Percentiles rank a stretch among this genome's conserved stretches.
phyloP scores from a whole-genome alignment of 2,888 invertebrate species.

The Rhagophthalmus giganteus region DNA sequence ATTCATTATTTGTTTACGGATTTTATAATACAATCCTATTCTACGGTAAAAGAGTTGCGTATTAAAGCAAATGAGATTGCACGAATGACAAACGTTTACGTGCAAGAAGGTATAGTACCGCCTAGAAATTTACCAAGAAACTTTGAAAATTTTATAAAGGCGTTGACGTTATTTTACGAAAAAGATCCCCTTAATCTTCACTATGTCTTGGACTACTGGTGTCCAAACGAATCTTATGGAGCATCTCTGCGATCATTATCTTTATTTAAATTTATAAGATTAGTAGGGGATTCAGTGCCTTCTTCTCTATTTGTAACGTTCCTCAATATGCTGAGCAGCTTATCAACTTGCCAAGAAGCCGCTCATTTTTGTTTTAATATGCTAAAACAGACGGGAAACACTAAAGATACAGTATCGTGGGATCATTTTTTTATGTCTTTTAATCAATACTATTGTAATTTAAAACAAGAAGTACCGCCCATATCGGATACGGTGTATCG shows the following conservation, averaged over 20 bases:
- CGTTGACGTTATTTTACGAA: conserved; percentile 77
- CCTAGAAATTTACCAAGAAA: conserved; percentile 75
- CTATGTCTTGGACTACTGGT: conserved; percentile 84
- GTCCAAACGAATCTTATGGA: conserved; percentile 57
- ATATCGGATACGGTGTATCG: conserved; percentile 68
- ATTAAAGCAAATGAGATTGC: conserved; percentile 88
- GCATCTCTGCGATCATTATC: conserved; percentile 71
- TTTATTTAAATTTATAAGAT: conserved; percentile 86
- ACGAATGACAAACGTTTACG: conserved; percentile 73
- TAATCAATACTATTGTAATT: conserved; percentile 68
- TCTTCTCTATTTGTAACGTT: conserved; percentile 84
- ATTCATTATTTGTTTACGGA: conserved; percentile 86
- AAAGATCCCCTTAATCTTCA: conserved; percentile 71
- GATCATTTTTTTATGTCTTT: conserved; percentile 85
- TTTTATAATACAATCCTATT: conserved; percentile 90
- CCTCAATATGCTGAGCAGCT: conserved; percentile 80
- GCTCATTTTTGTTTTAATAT: conserved; percentile 79
- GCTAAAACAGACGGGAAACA: conserved; percentile 66
- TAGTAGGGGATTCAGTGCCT: conserved; percentile 84
- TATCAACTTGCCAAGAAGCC: conserved; percentile 75
- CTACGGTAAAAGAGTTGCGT: conserved; percentile 82
- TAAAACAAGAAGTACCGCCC: conserved; percentile 71
- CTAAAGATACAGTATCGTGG: conserved; percentile 71
- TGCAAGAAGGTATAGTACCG: conserved; percentile 75
- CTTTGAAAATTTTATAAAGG: conserved; percentile 81